phyloP scores from a whole-genome alignment of 2,797 vertebrate genomes.

The Bradypodion pumilum region DNA sequence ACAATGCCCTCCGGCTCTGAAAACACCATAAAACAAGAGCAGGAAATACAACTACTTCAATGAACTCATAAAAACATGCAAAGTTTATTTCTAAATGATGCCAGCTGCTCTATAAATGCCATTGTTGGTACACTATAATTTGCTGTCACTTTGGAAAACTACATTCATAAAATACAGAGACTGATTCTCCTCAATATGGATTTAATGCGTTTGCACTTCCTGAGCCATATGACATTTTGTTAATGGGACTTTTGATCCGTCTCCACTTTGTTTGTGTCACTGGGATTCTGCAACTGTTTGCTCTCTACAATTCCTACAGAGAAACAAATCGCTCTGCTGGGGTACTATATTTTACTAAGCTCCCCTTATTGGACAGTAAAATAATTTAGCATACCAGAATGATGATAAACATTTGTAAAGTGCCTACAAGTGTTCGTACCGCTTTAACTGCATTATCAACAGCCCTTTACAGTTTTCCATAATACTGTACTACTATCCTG shows the following conservation, averaged over 20 bases:
- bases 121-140: not conserved
- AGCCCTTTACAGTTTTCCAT: not conserved
- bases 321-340: not conserved
- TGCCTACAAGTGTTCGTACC: not conserved
- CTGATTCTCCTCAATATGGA: not conserved
- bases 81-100: not conserved
- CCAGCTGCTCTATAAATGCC: not conserved
- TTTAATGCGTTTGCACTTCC: not conserved
- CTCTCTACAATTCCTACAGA: not conserved
- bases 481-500: not conserved
- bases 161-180: not conserved
- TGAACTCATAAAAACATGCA: slow-evolving; percentile 7
- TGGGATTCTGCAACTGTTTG: not conserved
- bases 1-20: slow-evolving; percentile 21
- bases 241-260: not conserved
- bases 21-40: slow-evolving; percentile 12
- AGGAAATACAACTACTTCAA: slow-evolving; percentile 17
- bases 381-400: not conserved
- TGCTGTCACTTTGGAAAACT: slow-evolving; percentile 1
- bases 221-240: not conserved
- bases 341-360: not conserved
- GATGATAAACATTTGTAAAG: not conserved
- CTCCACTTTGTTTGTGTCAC: not conserved
- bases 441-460: not conserved
- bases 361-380: not conserved